Conservation (phyloP, 1,140 invertebrate genomes). For the Papilio polytes region DNA sequence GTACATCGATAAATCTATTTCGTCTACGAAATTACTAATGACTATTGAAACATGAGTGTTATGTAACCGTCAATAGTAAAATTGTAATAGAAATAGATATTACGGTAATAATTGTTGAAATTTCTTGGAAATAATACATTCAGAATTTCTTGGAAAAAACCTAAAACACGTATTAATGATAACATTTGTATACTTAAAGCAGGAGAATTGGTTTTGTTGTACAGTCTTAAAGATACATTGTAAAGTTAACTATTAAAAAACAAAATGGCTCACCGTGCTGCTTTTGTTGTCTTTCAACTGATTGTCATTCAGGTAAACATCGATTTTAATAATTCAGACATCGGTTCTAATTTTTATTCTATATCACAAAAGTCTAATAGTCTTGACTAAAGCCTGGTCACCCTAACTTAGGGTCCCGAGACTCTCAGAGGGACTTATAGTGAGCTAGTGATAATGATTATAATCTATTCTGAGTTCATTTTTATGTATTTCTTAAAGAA, state of each 20-base stretch:
- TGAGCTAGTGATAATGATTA: too few species aligned
- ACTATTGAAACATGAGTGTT: neutral
- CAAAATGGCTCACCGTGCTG: conserved; percentile 43
- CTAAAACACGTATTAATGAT: conserved; percentile 22
- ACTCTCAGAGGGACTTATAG: too few species aligned
- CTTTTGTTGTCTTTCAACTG: conserved; percentile 43
- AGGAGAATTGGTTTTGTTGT: neutral
- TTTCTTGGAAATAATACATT: neutral
- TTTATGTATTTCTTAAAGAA: neutral
- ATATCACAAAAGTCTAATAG: neutral
- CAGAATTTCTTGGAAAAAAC: conserved; percentile 17
- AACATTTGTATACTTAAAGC: conserved; percentile 35
- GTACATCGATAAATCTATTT: too few species aligned
- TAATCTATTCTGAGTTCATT: neutral
- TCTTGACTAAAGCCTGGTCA: too few species aligned
- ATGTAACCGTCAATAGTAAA: neutral
- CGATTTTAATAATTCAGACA: neutral
- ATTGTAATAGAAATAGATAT: conserved; percentile 16
- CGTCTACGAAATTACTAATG: too few species aligned
- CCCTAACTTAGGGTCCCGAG: too few species aligned
- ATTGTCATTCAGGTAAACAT: conserved; percentile 47
- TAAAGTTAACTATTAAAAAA: conserved; percentile 24
- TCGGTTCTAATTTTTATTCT: neutral
- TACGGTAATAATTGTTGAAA: conserved; percentile 1
- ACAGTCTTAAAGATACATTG: neutral